Evolutionary conservation across 1,140 invertebrate species (phyloP).

Genomic region (Armadillidium nasatum): DNA sequence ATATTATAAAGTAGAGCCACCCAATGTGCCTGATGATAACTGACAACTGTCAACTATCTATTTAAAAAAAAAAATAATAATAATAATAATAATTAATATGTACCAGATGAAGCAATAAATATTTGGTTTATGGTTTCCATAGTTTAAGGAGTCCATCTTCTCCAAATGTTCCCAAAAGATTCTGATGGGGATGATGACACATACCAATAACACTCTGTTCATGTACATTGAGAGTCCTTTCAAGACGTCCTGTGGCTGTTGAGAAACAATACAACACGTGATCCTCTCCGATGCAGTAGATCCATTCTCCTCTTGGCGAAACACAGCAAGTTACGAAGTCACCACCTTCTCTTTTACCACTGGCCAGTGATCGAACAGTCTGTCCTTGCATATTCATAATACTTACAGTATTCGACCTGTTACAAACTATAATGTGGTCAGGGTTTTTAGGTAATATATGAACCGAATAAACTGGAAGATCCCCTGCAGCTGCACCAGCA

Average conservation of each 20-base stretch:
- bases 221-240: slow-evolving; percentile 93
- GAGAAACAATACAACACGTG: slow-evolving; percentile 96
- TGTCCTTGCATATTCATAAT: slow-evolving; percentile 94
- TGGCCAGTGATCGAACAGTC: slow-evolving; percentile 95
- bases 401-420: slow-evolving; percentile 92
- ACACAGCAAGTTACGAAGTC: slow-evolving; percentile 88
- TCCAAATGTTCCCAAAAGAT: slow-evolving; percentile 91
- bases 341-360: slow-evolving; percentile 94
- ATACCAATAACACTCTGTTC: slow-evolving; percentile 98
- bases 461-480: slow-evolving; percentile 90
- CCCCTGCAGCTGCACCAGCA: slow-evolving; percentile 65
- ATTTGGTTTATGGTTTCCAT: slow-evolving; percentile 78
- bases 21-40: too few species aligned
- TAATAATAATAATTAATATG: too few species aligned
- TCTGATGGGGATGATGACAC: slow-evolving; percentile 97
- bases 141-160: slow-evolving; percentile 94
- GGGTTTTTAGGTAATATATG: slow-evolving; percentile 86
- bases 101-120: too few species aligned
- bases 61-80: slow-evolving; percentile 48
- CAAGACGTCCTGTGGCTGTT: slow-evolving; percentile 90
- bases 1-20: too few species aligned
- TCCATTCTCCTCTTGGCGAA: slow-evolving; percentile 93
- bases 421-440: slow-evolving; percentile 98
- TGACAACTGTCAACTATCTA: too few species aligned
- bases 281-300: slow-evolving; percentile 98